A percentile compares a stretch with the other conserved stretches of the same genome.
Evolutionary conservation across 2,113 vertebrate species (phyloP).

Genomic region (Phylloscopus whistleri): DNA sequence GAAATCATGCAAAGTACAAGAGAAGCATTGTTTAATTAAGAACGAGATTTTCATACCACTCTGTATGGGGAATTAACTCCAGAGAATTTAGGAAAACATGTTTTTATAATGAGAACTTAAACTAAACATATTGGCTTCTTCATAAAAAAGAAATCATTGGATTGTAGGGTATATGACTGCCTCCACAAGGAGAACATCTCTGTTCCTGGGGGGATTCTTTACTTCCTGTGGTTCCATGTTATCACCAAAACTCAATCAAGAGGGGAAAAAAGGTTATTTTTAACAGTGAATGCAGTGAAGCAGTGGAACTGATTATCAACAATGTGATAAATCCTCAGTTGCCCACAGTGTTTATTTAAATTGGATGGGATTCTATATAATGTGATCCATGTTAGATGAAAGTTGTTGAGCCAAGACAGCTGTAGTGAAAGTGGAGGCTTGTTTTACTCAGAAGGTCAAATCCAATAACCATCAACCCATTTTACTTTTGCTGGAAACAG

Average conservation of each 20-base stretch:
- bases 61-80: constrained; percentile 11
- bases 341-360: constrained; percentile 11
- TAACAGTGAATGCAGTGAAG: background rate
- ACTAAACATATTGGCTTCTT: constrained; percentile 3
- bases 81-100: constrained; percentile 25
- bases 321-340: background rate
- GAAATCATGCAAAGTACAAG: constrained; percentile 21
- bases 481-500: background rate
- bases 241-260: constrained; percentile 10
- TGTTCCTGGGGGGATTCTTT: background rate
- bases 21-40: constrained; percentile 52
- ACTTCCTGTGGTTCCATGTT: background rate
- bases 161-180: background rate
- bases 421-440: background rate
- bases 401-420: background rate
- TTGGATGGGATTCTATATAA: background rate
- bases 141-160: background rate
- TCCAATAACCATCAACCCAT: background rate
- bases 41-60: background rate
- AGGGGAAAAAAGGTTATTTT: background rate
- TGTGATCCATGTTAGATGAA: background rate
- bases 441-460: background rate
- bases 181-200: background rate
- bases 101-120: constrained; percentile 34
- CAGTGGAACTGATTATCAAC: background rate